Evolutionary conservation across 2,797 vertebrate species (phyloP).

Genomic region (Lepus oiostolus): DNA sequence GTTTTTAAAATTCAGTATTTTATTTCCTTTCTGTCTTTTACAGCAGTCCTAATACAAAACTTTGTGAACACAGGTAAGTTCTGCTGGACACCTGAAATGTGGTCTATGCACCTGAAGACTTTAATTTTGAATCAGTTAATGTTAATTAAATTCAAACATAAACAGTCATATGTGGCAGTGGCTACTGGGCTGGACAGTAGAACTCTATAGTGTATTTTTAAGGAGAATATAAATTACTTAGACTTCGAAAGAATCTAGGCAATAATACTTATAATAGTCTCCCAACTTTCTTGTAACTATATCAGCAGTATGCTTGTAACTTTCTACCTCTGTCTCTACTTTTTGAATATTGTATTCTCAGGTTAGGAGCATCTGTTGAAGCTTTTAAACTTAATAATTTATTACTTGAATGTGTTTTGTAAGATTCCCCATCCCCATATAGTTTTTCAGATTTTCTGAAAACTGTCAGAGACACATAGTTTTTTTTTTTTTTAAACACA

Average conservation of each 20-base stretch:
- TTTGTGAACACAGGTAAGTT: neutral
- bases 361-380: neutral
- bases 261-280: slow-evolving; percentile 29
- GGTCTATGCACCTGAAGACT: neutral
- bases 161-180: neutral
- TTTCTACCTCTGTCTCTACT: neutral
- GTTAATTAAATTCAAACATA: slow-evolving; percentile 46
- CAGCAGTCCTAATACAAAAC: neutral
- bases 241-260: neutral
- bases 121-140: slow-evolving; percentile 37
- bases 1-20: slow-evolving; percentile 54
- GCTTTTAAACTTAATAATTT: neutral
- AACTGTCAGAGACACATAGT: neutral
- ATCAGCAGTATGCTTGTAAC: neutral
- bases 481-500: neutral
- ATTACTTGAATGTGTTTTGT: neutral
- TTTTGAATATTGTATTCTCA: slow-evolving; percentile 7
- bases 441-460: slow-evolving; percentile 12
- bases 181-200: neutral
- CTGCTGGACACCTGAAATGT: slow-evolving; percentile 7
- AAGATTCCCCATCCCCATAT: neutral
- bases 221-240: slow-evolving; percentile 22
- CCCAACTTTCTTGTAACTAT: slow-evolving; percentile 5
- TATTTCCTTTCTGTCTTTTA: slow-evolving; percentile 30
- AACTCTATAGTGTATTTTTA: slow-evolving; percentile 8